A percentile compares a stretch with the other conserved stretches of the same genome.
Evolutionary conservation across 2,888 invertebrate genomes (phyloP).

Genomic region (Amphimallon solstitiale): DNA sequence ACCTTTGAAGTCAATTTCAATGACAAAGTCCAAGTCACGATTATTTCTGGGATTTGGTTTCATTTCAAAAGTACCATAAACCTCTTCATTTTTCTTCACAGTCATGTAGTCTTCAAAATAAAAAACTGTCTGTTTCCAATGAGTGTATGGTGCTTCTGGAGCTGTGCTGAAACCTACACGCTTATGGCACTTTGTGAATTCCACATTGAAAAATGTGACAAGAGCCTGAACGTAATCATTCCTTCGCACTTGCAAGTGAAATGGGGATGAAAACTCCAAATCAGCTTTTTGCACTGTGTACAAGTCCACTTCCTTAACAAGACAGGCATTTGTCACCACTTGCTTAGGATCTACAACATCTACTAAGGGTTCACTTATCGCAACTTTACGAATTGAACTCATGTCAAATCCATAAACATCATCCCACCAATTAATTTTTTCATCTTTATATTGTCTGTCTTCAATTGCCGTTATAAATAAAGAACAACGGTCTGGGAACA

Average conservation of each 20-base stretch:
- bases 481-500: slow-evolving; percentile 94
- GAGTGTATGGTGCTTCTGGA: slow-evolving; percentile 97
- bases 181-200: slow-evolving; percentile 99
- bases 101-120: slow-evolving; percentile 98
- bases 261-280: slow-evolving; percentile 89
- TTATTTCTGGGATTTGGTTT: slow-evolving; percentile 96
- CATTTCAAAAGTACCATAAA: slow-evolving; percentile 91
- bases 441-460: slow-evolving; percentile 99
- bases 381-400: slow-evolving; percentile 97
- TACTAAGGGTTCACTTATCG: slow-evolving; percentile 97
- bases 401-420: slow-evolving; percentile 99
- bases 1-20: slow-evolving; percentile 92
- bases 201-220: slow-evolving; percentile 99
- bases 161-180: slow-evolving; percentile 98
- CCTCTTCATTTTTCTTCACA: slow-evolving; percentile 94
- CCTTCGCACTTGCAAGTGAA: slow-evolving; percentile 80
- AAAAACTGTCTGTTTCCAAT: slow-evolving; percentile 99
- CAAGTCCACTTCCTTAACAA: slow-evolving; percentile 97
- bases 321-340: slow-evolving; percentile 94
- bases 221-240: slow-evolving; percentile 98
- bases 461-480: slow-evolving; percentile 93
- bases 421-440: slow-evolving; percentile 99
- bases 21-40: slow-evolving; percentile 95
- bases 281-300: slow-evolving; percentile 97
- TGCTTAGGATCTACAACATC: slow-evolving; percentile 99